Conservation (phyloP, 2,113 vertebrate genomes). For the Ifrita kowaldi region DNA sequence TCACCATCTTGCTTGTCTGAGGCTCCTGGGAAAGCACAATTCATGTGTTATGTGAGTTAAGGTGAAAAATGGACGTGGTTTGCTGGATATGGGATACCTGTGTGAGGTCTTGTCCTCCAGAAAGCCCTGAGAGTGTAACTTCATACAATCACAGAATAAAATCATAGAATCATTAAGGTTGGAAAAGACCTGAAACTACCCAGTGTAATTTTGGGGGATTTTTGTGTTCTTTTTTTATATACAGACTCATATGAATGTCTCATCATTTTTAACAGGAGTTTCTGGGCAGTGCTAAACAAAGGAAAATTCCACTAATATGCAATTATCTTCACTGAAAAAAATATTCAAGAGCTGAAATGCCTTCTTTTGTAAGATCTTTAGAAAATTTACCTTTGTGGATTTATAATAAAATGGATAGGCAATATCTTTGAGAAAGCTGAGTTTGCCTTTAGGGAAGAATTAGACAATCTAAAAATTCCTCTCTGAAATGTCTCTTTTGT, state of each 20-base stretch:
- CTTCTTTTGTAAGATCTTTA: neutral
- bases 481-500: conserved; percentile 39
- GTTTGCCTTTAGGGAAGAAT: conserved; percentile 3
- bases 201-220: neutral
- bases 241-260: neutral
- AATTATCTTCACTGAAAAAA: neutral
- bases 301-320: neutral
- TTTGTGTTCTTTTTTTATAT: neutral
- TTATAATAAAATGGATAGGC: neutral
- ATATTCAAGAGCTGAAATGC: neutral
- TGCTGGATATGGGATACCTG: fast-evolving
- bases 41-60: fast-evolving
- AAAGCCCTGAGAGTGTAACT: neutral
- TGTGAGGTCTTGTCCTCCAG: neutral
- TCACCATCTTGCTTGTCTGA: neutral
- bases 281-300: neutral
- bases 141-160: neutral
- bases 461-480: conserved; percentile 9
- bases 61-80: neutral
- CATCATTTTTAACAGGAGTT: neutral
- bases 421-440: conserved; percentile 16
- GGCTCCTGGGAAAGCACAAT: neutral
- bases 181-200: neutral
- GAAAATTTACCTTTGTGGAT: conserved; percentile 1
- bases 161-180: neutral